A percentile compares a stretch with the other conserved stretches of the same genome.
These are phyloP conservation scores for Parapristionchus giblindavisi DNA, from an alignment of 2,888 invertebrate genomes.

Conservation along the genomic window DNA sequence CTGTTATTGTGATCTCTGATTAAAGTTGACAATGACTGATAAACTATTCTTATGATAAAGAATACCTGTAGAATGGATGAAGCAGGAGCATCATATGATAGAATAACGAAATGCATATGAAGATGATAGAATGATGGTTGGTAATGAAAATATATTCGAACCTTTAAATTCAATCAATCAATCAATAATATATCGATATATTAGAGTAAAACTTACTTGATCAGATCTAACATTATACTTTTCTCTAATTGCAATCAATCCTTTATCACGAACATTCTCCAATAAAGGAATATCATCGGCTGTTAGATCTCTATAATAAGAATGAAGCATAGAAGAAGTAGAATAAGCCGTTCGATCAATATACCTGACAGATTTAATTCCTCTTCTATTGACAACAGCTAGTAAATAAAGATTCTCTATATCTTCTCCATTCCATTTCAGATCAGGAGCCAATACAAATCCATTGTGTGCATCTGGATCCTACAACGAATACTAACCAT, in stretches of 20 bases:
- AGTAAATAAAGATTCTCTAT: conserved; percentile 84
- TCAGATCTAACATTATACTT: conserved; percentile 79
- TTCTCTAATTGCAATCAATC: conserved; percentile 80
- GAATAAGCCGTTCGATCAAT: too few relatives aligned
- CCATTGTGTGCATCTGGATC: conserved; percentile 82
- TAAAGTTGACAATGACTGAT: background rate
- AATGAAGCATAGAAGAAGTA: too few relatives aligned
- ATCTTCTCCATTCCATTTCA: conserved; percentile 90
- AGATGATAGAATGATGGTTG: conserved; percentile 96
- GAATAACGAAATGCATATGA: conserved; percentile 80
- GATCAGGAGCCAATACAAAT: conserved; percentile 88
- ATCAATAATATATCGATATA: background rate
- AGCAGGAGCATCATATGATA: conserved; percentile 56
- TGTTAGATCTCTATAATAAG: conserved; percentile 77
- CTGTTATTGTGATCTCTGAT: background rate
- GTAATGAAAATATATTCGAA: conserved; percentile 64
- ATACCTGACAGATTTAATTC: conserved; percentile 82
- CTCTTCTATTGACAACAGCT: conserved; percentile 81
- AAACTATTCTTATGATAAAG: too few relatives aligned
- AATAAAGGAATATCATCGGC: conserved; percentile 82
- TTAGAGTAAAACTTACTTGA: conserved; percentile 73
- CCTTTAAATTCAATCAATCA: background rate
- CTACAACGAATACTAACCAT: conserved; percentile 39
- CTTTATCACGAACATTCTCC: conserved; percentile 82
- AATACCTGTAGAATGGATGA: conserved; percentile 42